Percentiles rank a stretch among this genome's conserved stretches.
Evolutionary conservation across 2,888 invertebrate genomes (phyloP).

Genomic region (Epinotia brunnichana): DNA sequence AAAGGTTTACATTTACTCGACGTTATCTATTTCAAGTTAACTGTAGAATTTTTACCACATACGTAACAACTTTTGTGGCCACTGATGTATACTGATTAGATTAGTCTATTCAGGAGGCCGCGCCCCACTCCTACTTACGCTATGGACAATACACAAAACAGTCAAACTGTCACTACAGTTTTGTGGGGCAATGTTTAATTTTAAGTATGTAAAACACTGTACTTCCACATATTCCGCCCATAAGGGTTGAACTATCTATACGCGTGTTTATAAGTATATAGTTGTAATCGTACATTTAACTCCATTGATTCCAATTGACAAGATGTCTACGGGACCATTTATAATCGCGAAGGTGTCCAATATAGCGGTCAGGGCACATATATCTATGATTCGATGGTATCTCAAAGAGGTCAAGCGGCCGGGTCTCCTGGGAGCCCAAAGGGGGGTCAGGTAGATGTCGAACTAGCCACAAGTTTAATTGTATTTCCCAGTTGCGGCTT

Average conservation of each 20-base stretch:
- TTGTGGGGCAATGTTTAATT: too few relatives aligned
- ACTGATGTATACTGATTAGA: too few relatives aligned
- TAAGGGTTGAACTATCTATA: too few relatives aligned
- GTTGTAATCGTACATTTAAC: slow-evolving; percentile 1
- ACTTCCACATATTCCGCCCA: too few relatives aligned
- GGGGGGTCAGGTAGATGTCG: slow-evolving; percentile 46
- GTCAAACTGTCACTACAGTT: too few relatives aligned
- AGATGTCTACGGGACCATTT: slow-evolving; percentile 26
- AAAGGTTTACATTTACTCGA: neutral
- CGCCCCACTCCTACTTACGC: too few relatives aligned
- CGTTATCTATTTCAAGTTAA: neutral
- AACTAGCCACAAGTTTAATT: slow-evolving; percentile 59
- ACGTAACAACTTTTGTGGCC: too few relatives aligned
- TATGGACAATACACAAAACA: too few relatives aligned
- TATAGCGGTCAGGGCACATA: slow-evolving; percentile 18
- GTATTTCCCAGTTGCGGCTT: slow-evolving; percentile 51
- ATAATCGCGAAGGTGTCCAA: slow-evolving; percentile 29
- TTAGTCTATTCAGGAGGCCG: too few relatives aligned
- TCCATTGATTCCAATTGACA: slow-evolving; percentile 29
- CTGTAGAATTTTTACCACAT: too few relatives aligned
- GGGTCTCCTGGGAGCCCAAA: slow-evolving; percentile 11
- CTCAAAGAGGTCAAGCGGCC: slow-evolving; percentile 40
- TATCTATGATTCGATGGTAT: slow-evolving; percentile 41
- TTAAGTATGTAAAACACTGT: too few relatives aligned
- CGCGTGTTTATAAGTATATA: neutral